Evolutionary conservation across 2,797 vertebrate genomes (phyloP).

Genomic region (Halcyon leucocephala): DNA sequence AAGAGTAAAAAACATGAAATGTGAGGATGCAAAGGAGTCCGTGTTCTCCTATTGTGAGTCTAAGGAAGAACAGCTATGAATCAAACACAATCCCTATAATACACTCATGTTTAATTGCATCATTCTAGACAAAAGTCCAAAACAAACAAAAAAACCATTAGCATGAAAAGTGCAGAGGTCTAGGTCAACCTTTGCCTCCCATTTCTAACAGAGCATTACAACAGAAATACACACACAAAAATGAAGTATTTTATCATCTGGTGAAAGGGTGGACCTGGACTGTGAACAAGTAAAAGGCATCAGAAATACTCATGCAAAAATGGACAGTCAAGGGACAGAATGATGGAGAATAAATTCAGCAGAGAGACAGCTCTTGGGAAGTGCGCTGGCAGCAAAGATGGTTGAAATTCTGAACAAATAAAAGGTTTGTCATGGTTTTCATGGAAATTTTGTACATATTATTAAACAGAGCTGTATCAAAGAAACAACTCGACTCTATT

Average conservation of each 20-base stretch:
- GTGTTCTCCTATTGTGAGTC: neutral
- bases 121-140: neutral
- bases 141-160: neutral
- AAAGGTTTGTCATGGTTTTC: neutral
- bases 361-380: neutral
- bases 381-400: neutral
- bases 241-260: neutral
- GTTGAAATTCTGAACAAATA: neutral
- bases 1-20: neutral
- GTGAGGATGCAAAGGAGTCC: neutral
- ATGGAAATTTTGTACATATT: neutral
- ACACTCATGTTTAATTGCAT: neutral
- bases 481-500: neutral
- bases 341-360: neutral
- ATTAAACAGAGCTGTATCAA: neutral
- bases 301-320: neutral
- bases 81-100: neutral
- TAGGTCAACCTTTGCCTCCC: neutral
- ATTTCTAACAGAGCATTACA: neutral
- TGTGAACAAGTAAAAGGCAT: neutral
- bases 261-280: neutral
- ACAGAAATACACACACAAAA: neutral
- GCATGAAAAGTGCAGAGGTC: neutral
- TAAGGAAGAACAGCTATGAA: neutral
- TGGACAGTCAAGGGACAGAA: fast-evolving